Evolutionary conservation across 1,140 invertebrate genomes (phyloP), one percentile per base, ranked within the genome.

Genomic region (Caenorhabditis inopinata): DNA sequence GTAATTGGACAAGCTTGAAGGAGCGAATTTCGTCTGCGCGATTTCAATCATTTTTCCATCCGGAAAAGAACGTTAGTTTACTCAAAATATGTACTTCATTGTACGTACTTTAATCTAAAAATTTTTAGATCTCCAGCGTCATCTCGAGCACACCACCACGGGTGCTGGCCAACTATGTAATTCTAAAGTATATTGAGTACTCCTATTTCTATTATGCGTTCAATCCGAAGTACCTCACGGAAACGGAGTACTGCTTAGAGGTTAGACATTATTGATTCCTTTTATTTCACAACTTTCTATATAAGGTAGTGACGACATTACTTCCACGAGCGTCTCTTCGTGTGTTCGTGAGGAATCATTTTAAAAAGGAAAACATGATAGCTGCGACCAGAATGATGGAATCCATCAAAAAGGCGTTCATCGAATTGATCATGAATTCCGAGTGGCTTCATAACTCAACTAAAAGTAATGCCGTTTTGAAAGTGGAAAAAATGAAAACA

Each of bases 271-370:
- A n/a, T n/a, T n/a, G n/a, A n/a, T n/a, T n/a, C n/a, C n/a, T n/a
- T n/a, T n/a, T n/a, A n/a, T n/a, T n/a, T n/a, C n/a, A n/a, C n/a
- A n/a, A n/a, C n/a, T n/a, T n/a, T n/a, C n/a, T n/a, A n/a, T n/a
- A n/a, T 32, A 25, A 58, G 51, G n/a, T 68, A 1, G n/a, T 18
- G 16, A 68, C 16, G 3, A 21, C 9, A 9, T 1, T 35, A 1
- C 32, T 68, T 18, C 58, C 58, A 18, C 32, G 58, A 21, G 58
- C 58, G 18, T 7, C 32, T 21, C n/a, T 68, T 2, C 58, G 58
- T 9, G 58, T 68, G n/a, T 68, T 68, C n/a, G 58, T 68, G 3
- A 16, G 58, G 25, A 68, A 68, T 38, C 58, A 68, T 38, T 68
- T 42, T 18, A 42, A 68, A 12, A 38, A 38, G 9, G 58, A 68